Base-by-base conservation (phyloP, 92 coral and sea anemone genomes). In the Scolanthus callimorphus region DNA sequence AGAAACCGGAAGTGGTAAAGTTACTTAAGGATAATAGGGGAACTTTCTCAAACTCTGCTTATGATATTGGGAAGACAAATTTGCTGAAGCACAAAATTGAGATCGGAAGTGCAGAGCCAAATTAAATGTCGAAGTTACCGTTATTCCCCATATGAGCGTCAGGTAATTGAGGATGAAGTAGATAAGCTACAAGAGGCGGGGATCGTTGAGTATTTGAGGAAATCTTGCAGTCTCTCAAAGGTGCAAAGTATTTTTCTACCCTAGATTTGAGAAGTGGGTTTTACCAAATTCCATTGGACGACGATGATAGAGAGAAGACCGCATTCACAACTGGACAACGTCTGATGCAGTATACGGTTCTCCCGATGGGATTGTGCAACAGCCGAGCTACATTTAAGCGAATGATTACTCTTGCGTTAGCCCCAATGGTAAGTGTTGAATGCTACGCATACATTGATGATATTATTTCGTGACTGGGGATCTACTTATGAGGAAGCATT, bases 361-460 rank as follows among this genome's bases (percentile, higher is more conserved):
- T 58, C 13, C 64, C 51, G 17, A 10, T 11, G 49, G 22, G 61
- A 55, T 26, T 28, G 21, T 55, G 61, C 31, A 55, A 55, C 19
- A 26, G 61, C 31, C 61, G 31, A 20, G 61, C 61, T 11, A 3
- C 13, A 9, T 62, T 62, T 22, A 59, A 44, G 39, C 15, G 69
- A 17, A 20, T 62, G 57, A 62, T 62, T 59, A 29, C 20, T n/a
- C 19, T 39, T 20, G 58, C 39, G 20, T 59, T 62, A 0, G 37
- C 59, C 21, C 29, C 59, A 46, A 24, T 1, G 25, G 39, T 45
- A 39, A 39, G 60, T 0, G 31, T 27, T 20, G 57, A 39, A 29
- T 62, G 69, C 45, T 43, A 39, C 13, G 60, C 59, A n/a, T 65
- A 65, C 20, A 65, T 65, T 20, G 72, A 65, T 52, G 72, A 52